phyloP scores from a whole-genome alignment of 1,140 invertebrate genomes.

The Caenorhabditis brenneri region DNA sequence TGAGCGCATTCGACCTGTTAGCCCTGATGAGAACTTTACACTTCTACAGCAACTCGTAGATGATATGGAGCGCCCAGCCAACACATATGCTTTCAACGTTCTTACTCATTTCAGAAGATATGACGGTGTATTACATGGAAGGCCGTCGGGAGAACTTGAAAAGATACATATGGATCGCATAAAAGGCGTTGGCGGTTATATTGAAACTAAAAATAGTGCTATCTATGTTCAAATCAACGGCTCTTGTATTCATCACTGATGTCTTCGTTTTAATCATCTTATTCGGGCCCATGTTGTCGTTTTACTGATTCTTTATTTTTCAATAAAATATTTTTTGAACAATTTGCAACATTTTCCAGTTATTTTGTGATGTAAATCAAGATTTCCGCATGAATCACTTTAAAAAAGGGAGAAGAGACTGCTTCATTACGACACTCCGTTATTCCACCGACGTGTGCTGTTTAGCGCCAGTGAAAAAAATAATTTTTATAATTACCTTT shows the following conservation, averaged over 20 bases:
- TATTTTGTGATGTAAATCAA: too few species aligned
- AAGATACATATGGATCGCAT: neutral
- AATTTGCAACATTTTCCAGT: too few species aligned
- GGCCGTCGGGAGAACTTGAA: neutral
- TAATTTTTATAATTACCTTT: too few species aligned
- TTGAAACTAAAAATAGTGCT: neutral
- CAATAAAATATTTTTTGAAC: too few species aligned
- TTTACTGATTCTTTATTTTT: too few species aligned
- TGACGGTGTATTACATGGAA: neutral
- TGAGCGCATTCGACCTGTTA: neutral
- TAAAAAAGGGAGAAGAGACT: too few species aligned
- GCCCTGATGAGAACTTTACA: neutral
- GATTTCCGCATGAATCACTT: too few species aligned
- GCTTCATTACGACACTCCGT: too few species aligned
- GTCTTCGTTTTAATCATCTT: too few species aligned
- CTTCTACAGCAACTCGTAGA: neutral
- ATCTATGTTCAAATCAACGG: neutral
- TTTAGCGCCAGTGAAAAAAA: too few species aligned
- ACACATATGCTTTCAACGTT: neutral
- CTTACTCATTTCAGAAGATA: neutral
- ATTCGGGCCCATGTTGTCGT: too few species aligned
- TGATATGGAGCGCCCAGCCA: neutral
- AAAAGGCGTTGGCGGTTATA: neutral
- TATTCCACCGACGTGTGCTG: too few species aligned
- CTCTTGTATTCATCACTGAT: neutral